phyloP scores from a whole-genome alignment of 2,113 vertebrate species.

The Pterocles gutturalis region DNA sequence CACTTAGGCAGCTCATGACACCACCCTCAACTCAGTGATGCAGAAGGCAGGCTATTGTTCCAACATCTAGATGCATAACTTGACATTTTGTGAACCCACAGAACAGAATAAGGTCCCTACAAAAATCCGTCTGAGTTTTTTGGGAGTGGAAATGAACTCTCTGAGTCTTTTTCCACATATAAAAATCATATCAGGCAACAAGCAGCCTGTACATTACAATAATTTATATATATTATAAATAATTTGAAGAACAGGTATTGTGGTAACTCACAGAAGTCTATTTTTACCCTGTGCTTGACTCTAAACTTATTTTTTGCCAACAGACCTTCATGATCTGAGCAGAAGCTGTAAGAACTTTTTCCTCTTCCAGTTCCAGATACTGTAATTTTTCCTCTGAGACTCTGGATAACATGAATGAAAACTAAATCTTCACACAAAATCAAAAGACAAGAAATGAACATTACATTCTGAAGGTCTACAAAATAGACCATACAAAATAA shows the following conservation, averaged over 20 bases:
- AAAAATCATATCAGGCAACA: neutral
- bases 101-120: neutral
- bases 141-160: neutral
- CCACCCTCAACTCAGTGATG: neutral
- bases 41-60: neutral
- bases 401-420: neutral
- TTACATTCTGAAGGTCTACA: neutral
- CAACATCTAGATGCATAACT: neutral
- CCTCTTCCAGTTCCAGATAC: neutral
- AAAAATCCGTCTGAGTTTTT: neutral
- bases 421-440: neutral
- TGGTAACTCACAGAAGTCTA: neutral
- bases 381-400: neutral
- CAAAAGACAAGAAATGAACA: neutral
- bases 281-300: neutral
- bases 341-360: neutral
- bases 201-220: neutral
- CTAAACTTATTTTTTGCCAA: neutral
- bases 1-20: neutral
- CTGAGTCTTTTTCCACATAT: neutral
- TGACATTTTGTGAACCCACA: neutral
- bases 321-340: neutral
- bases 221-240: neutral
- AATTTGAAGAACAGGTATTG: neutral
- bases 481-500: neutral